A percentile compares a stretch with the other conserved stretches of the same genome.
phyloP scores from a whole-genome alignment of 2,113 vertebrate genomes.

The Centropristis striata region DNA sequence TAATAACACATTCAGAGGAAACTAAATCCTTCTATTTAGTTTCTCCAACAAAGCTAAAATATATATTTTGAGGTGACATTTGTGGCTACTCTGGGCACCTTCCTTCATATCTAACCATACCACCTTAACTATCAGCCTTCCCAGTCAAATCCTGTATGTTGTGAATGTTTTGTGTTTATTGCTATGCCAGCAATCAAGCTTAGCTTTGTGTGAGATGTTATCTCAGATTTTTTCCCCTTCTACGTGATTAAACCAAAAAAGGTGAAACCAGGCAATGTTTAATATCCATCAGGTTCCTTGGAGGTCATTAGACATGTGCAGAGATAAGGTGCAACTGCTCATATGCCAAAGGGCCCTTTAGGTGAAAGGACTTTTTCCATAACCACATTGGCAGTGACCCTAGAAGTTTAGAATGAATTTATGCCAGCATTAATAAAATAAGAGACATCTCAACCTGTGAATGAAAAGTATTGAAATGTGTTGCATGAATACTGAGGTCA shows the following conservation, averaged over 20 bases:
- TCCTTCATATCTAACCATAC: not conserved
- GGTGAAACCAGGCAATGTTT: constrained; percentile 57
- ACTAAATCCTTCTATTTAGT: not conserved
- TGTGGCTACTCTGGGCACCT: not conserved
- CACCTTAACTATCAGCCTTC: not conserved
- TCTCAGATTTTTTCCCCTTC: constrained; percentile 33
- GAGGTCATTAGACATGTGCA: constrained; percentile 53
- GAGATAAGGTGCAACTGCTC: constrained; percentile 30
- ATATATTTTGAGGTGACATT: not conserved
- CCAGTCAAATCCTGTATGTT: constrained; percentile 15
- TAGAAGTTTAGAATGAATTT: not conserved
- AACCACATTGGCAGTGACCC: not conserved
- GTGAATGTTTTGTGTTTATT: constrained; percentile 40
- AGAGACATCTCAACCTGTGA: not conserved
- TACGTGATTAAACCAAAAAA: constrained; percentile 54
- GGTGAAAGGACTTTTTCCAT: not conserved
- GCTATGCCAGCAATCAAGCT: not conserved
- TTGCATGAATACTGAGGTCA: not conserved
- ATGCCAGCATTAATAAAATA: not conserved
- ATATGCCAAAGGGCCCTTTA: constrained; percentile 4
- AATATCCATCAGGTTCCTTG: constrained; percentile 62
- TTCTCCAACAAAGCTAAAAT: not conserved
- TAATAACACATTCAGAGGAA: not conserved
- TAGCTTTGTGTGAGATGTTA: constrained; percentile 52
- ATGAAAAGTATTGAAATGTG: not conserved